Evolutionary conservation across 2,113 vertebrate genomes (phyloP).

Genomic region (Proterorhinus semilunaris): DNA sequence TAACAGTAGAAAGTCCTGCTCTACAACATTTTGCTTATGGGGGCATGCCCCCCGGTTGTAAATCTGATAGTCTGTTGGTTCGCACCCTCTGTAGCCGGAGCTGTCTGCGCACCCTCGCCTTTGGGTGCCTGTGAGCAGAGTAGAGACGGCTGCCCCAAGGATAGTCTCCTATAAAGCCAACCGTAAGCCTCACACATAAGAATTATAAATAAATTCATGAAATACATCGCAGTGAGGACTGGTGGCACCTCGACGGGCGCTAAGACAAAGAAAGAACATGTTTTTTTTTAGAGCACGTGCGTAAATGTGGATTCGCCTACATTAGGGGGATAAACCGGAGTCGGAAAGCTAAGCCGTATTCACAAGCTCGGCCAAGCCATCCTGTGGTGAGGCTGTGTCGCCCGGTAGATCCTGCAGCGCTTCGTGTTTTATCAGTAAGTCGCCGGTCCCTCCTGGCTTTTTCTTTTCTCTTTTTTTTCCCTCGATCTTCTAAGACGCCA

Average conservation of each 20-base stretch:
- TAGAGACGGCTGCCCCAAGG: background rate
- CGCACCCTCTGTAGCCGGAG: constrained; percentile 21
- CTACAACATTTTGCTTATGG: background rate
- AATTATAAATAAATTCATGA: constrained; percentile 59
- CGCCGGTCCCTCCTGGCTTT: constrained; percentile 29
- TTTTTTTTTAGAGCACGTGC: constrained; percentile 22
- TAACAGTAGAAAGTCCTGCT: background rate
- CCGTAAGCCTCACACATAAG: constrained; percentile 20
- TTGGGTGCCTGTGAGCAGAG: constrained; percentile 32
- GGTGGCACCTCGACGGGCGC: constrained; percentile 2
- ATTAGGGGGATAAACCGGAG: constrained; percentile 46
- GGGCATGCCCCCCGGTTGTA: background rate
- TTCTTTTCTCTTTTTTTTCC: constrained; percentile 43
- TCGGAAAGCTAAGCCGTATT: constrained; percentile 44
- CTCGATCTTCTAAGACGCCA: constrained; percentile 32
- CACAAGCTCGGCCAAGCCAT: constrained; percentile 52
- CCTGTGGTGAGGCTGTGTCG: constrained; percentile 55
- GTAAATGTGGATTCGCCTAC: constrained; percentile 35
- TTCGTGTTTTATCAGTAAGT: constrained; percentile 37
- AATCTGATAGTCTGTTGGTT: constrained; percentile 21
- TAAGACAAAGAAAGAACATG: constrained; percentile 20
- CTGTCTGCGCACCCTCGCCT: constrained; percentile 28
- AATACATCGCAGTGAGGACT: constrained; percentile 46
- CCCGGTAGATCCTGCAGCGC: constrained; percentile 54
- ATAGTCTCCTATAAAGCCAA: constrained; percentile 15